These are phyloP conservation scores for Crotalus viridis DNA, from an alignment of 2,113 vertebrate species.

Conservation along the genomic window DNA sequence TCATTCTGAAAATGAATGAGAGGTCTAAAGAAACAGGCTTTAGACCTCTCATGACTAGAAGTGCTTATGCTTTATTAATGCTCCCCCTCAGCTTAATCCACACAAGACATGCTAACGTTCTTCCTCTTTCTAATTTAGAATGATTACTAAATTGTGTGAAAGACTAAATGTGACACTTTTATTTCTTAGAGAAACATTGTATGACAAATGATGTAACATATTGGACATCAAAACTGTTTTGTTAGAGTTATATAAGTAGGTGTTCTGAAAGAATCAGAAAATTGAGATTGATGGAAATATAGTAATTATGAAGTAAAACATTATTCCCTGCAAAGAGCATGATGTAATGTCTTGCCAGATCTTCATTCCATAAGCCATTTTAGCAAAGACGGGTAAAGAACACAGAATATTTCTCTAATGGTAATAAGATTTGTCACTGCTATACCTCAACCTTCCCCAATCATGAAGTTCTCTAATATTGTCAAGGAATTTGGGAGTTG, in stretches of 20 bases:
- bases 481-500: too few relatives aligned
- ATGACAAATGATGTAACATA: slow-evolving; percentile 5
- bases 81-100: background rate
- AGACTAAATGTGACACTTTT: background rate
- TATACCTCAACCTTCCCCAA: background rate
- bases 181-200: slow-evolving; percentile 16
- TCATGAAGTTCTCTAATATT: too few relatives aligned
- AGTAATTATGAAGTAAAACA: slow-evolving; percentile 8
- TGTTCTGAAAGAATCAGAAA: slow-evolving; percentile 8
- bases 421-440: background rate
- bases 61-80: background rate
- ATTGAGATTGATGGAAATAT: background rate
- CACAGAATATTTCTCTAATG: background rate
- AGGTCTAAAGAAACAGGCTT: background rate
- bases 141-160: background rate
- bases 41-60: background rate
- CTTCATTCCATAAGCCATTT: background rate
- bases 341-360: background rate
- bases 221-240: slow-evolving; percentile 3
- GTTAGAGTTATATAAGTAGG: background rate
- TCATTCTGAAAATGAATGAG: background rate
- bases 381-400: background rate
- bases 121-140: background rate
- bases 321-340: background rate
- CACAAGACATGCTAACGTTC: background rate